Percentiles rank a stretch among this genome's conserved stretches.
phyloP scores from a whole-genome alignment of 1,140 invertebrate species.

The Glossosoma conforme region DNA sequence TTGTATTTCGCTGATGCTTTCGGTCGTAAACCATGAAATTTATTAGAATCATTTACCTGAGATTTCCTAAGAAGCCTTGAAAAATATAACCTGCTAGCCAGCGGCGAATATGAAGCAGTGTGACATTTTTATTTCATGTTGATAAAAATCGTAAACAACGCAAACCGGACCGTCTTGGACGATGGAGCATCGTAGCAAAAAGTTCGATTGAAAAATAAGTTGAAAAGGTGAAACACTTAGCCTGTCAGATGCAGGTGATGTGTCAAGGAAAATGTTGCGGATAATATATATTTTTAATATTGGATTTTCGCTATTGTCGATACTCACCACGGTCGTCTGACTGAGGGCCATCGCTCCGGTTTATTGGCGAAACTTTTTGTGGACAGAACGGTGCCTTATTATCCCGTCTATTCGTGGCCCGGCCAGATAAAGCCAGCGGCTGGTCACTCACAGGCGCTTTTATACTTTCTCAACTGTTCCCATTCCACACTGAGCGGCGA shows the following conservation, averaged over 20 bases:
- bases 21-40: too few relatives aligned
- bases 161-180: too few relatives aligned
- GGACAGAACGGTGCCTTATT: constrained; percentile 10
- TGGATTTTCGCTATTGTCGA: constrained; percentile 2
- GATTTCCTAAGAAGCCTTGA: too few relatives aligned
- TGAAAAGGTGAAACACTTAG: constrained; percentile 18
- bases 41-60: too few relatives aligned
- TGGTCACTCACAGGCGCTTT: constrained; percentile 36
- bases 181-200: background rate
- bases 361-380: constrained; percentile 12
- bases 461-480: constrained; percentile 40
- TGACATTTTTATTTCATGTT: too few relatives aligned
- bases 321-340: constrained; percentile 54
- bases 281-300: constrained; percentile 8
- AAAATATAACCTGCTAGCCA: too few relatives aligned
- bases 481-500: constrained; percentile 27
- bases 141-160: too few relatives aligned
- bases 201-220: background rate
- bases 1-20: too few relatives aligned
- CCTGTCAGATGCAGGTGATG: constrained; percentile 22
- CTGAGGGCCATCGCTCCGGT: constrained; percentile 46
- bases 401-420: constrained; percentile 12
- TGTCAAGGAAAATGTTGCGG: constrained; percentile 13
- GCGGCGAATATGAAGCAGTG: too few relatives aligned
- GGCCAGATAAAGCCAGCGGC: constrained; percentile 18